These are phyloP conservation scores for Bubalus kerabau DNA, from an alignment of 2,113 vertebrate species.

Conservation along the genomic window DNA sequence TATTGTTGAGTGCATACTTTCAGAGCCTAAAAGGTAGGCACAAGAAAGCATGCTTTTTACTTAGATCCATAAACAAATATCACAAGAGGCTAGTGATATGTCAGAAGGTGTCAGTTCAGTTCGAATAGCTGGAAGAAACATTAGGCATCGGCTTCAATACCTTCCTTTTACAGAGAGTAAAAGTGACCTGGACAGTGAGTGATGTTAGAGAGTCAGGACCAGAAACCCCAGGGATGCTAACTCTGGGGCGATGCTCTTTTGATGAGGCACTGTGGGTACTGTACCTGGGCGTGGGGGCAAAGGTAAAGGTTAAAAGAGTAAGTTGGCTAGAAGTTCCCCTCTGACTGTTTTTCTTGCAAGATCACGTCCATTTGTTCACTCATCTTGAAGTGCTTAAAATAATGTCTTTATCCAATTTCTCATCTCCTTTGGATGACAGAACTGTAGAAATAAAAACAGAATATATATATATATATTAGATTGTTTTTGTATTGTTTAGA, in stretches of 20 bases:
- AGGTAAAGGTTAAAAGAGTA: not conserved
- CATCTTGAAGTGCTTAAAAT: not conserved
- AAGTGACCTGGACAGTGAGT: not conserved
- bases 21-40: not conserved
- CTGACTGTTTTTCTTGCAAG: not conserved
- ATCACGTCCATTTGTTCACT: not conserved
- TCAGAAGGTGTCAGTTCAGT: not conserved
- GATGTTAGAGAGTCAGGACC: not conserved
- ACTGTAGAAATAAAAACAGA: not conserved
- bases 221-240: not conserved
- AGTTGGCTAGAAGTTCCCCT: not conserved
- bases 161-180: not conserved
- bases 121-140: not conserved
- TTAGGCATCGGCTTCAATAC: too few species aligned
- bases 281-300: not conserved
- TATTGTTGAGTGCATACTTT: not conserved
- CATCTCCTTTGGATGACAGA: not conserved
- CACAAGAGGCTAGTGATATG: not conserved
- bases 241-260: not conserved
- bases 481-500: not conserved
- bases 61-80: not conserved
- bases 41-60: not conserved
- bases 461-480: not conserved
- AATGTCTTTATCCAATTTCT: not conserved
- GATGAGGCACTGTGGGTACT: not conserved